Conservation (phyloP, 92 coral and sea anemone genomes). For the Phenganax marumi region DNA sequence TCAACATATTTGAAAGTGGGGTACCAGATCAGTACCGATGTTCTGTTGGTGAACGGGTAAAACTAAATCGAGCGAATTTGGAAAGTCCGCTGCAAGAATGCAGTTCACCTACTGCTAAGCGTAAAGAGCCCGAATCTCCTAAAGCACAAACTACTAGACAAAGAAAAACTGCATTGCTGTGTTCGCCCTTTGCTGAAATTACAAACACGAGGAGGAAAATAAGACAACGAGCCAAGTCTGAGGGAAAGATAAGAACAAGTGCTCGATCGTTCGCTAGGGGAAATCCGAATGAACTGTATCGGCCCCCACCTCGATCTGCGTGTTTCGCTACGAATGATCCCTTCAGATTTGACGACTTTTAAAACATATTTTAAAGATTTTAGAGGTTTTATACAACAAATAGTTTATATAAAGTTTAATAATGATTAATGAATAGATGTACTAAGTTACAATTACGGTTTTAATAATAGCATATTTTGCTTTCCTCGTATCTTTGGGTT, state of each 20-base stretch:
- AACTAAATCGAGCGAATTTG: conserved; percentile 26
- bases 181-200: conserved; percentile 37
- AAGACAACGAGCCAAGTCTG: conserved; percentile 33
- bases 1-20: conserved; percentile 15
- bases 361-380: background rate
- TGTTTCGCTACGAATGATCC: conserved; percentile 43
- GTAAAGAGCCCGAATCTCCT: background rate
- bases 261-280: background rate
- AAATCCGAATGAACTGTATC: background rate
- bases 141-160: background rate
- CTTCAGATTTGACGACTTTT: conserved; percentile 14
- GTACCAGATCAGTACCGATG: conserved; percentile 34
- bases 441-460: too few species aligned
- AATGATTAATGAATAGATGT: background rate
- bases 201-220: conserved; percentile 18
- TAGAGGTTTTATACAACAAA: background rate
- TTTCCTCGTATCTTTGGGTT: background rate
- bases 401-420: background rate
- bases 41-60: conserved; percentile 40
- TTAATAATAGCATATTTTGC: too few species aligned
- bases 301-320: conserved; percentile 12
- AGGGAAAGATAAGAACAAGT: background rate
- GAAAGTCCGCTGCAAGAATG: conserved; percentile 10
- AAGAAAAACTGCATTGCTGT: conserved; percentile 9
- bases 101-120: background rate